phyloP scores from a whole-genome alignment of 2,888 invertebrate species.

The Lissonota sp. region DNA sequence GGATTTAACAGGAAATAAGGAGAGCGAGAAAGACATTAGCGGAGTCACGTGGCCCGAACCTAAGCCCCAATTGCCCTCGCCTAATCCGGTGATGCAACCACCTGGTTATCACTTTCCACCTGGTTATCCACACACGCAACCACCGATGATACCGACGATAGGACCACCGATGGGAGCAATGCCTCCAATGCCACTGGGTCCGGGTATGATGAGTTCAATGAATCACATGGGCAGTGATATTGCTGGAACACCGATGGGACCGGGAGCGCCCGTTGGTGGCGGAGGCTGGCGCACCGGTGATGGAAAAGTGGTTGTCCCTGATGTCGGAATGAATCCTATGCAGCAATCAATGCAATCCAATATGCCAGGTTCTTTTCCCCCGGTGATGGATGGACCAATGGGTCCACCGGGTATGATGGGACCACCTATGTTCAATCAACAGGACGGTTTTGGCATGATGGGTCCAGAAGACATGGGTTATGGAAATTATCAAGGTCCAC shows the following conservation, averaged over 20 bases:
- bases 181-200: constrained; percentile 67
- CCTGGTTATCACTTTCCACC: constrained; percentile 74
- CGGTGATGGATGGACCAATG: constrained; percentile 78
- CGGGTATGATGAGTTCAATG: constrained; percentile 74
- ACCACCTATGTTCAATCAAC: constrained; percentile 78
- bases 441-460: constrained; percentile 81
- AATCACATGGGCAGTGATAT: constrained; percentile 82
- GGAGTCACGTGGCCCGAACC: constrained; percentile 94
- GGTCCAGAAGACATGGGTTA: constrained; percentile 79
- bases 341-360: constrained; percentile 75
- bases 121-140: constrained; percentile 81
- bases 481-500: constrained; percentile 78
- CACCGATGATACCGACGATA: constrained; percentile 71
- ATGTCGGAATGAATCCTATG: constrained; percentile 74
- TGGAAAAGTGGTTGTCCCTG: constrained; percentile 84
- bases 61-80: constrained; percentile 87
- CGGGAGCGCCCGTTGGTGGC: constrained; percentile 80
- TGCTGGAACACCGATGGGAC: constrained; percentile 72
- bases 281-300: constrained; percentile 85
- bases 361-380: constrained; percentile 77
- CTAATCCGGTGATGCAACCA: constrained; percentile 68
- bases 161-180: constrained; percentile 68
- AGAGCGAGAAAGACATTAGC: constrained; percentile 91
- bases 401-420: constrained; percentile 84
- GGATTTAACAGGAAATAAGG: constrained; percentile 93